Percentiles rank a stretch among this genome's conserved stretches.
Conservation (phyloP, 2,113 vertebrate species). For the Tupaia tana region DNA sequence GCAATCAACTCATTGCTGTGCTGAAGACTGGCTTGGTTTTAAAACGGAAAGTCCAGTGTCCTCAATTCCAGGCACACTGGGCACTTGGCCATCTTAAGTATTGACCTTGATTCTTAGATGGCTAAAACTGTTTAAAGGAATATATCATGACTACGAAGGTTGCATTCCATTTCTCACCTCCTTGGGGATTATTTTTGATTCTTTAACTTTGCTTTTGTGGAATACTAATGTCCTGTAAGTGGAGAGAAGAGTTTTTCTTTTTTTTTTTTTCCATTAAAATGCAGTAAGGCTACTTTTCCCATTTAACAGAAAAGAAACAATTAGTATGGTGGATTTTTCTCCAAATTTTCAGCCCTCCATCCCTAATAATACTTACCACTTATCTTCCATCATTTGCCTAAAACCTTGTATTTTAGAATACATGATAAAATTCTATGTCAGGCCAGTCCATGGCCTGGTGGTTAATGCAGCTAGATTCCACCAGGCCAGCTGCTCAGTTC, state of each 20-base stretch:
- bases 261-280: not conserved
- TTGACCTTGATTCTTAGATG: not conserved
- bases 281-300: not conserved
- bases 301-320: not conserved
- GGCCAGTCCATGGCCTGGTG: too few species aligned
- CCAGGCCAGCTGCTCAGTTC: too few species aligned
- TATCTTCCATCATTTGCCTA: not conserved
- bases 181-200: not conserved
- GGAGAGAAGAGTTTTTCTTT: not conserved
- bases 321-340: not conserved
- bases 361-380: not conserved
- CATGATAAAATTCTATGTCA: slow-evolving; percentile 6
- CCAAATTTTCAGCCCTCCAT: not conserved
- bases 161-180: not conserved
- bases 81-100: not conserved
- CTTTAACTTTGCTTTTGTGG: slow-evolving; percentile 34
- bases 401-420: not conserved
- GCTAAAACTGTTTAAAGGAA: slow-evolving; percentile 24
- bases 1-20: not conserved
- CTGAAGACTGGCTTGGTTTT: not conserved
- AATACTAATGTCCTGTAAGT: not conserved
- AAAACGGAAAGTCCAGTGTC: not conserved
- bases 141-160: not conserved
- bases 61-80: not conserved
- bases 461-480: too few species aligned